These are phyloP conservation scores for Psettodes erumei DNA, from an alignment of 2,113 vertebrate species.

Conservation along the genomic window DNA sequence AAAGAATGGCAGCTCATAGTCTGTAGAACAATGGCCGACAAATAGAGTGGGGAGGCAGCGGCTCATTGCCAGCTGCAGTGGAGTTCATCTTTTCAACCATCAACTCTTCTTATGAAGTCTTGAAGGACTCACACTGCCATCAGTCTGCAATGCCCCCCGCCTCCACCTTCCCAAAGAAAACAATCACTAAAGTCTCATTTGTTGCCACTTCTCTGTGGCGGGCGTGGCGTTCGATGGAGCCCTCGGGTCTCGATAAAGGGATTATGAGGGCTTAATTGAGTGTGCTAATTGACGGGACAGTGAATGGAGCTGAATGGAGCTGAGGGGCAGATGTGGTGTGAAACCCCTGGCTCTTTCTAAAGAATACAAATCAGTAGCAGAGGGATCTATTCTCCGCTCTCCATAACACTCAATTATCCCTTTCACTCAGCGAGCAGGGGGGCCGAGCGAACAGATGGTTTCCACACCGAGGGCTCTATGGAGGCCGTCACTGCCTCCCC, in stretches of 20 bases:
- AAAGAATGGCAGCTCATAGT: slow-evolving; percentile 85
- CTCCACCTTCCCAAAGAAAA: slow-evolving; percentile 61
- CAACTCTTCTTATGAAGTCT: slow-evolving; percentile 68
- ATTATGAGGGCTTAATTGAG: slow-evolving; percentile 94
- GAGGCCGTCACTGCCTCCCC: slow-evolving; percentile 51
- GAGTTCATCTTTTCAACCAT: slow-evolving; percentile 79
- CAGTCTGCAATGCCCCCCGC: slow-evolving; percentile 80
- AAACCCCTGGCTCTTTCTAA: slow-evolving; percentile 84
- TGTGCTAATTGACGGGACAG: slow-evolving; percentile 89
- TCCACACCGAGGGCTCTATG: slow-evolving; percentile 83
- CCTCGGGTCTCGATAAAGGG: slow-evolving; percentile 83
- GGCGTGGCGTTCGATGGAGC: slow-evolving; percentile 58
- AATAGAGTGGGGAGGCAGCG: slow-evolving; percentile 43
- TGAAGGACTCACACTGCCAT: slow-evolving; percentile 78
- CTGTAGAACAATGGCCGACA: slow-evolving; percentile 81
- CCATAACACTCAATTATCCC: slow-evolving; percentile 89
- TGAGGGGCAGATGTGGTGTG: slow-evolving; percentile 92
- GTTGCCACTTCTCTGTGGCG: slow-evolving; percentile 75
- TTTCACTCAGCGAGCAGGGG: slow-evolving; percentile 72
- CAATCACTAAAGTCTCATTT: slow-evolving; percentile 89
- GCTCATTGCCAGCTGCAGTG: slow-evolving; percentile 87
- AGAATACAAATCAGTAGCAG: slow-evolving; percentile 85
- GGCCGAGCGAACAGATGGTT: slow-evolving; percentile 87
- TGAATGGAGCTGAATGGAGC: slow-evolving; percentile 79
- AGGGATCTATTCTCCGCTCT: slow-evolving; percentile 83